Percentiles rank a stretch among this genome's conserved stretches.
Evolutionary conservation across 2,797 vertebrate species (phyloP).

Genomic region (Manis javanica): DNA sequence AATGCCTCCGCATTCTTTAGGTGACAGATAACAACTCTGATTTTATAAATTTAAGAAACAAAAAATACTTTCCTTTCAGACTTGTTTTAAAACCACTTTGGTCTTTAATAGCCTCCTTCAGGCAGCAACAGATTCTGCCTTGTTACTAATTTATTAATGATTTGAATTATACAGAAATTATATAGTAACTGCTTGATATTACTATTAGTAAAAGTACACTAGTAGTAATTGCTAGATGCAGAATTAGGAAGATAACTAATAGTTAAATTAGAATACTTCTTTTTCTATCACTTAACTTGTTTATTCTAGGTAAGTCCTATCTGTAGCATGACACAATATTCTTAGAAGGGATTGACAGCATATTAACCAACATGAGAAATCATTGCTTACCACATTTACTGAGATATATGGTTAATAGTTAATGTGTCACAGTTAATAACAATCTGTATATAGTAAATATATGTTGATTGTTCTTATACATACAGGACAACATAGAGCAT

Average conservation of each 20-base stretch:
- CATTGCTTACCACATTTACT: neutral
- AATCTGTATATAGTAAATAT: neutral
- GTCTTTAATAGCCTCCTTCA: neutral
- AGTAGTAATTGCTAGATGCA: neutral
- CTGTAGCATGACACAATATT: neutral
- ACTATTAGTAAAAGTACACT: neutral
- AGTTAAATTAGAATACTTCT: conserved; percentile 32
- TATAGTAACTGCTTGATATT: neutral
- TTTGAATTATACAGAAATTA: conserved; percentile 22
- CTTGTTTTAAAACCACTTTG: conserved; percentile 5
- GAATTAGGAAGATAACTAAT: neutral
- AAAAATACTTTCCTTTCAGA: conserved; percentile 11
- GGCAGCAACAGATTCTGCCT: neutral
- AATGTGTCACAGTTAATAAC: neutral
- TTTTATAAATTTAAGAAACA: neutral
- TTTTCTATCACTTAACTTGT: conserved; percentile 31
- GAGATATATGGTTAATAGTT: neutral
- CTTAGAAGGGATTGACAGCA: neutral
- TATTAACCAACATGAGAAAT: conserved; percentile 5
- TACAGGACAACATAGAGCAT: neutral
- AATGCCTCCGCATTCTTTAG: neutral
- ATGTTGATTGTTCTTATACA: neutral
- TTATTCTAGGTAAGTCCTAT: conserved; percentile 34
- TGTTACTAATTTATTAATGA: neutral
- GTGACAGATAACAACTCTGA: neutral